Percentiles rank a stretch among this genome's conserved stretches.
Evolutionary conservation across 2,797 vertebrate genomes (phyloP).

Genomic region (Clamator glandarius): DNA sequence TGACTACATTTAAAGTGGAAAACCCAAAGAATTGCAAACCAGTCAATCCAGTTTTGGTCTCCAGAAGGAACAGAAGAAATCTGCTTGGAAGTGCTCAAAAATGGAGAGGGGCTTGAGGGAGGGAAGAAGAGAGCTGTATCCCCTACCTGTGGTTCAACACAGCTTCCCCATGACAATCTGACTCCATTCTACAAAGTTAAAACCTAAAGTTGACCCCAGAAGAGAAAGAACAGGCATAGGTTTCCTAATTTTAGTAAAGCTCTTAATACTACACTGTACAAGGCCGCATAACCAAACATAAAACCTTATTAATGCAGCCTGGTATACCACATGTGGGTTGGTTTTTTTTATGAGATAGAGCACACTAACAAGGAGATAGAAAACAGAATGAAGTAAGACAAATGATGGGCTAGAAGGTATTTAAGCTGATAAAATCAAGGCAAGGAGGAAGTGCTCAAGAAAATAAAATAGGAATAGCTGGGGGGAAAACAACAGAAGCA

Average conservation of each 20-base stretch:
- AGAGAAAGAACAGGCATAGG: not conserved
- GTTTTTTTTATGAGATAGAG: not conserved
- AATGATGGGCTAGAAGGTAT: not conserved
- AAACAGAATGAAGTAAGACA: not conserved
- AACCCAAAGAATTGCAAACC: fast-evolving
- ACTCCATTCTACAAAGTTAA: not conserved
- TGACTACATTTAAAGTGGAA: not conserved
- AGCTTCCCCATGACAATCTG: not conserved
- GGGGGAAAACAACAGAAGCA: not conserved
- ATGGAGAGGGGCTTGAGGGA: fast-evolving
- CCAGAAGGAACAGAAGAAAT: not conserved
- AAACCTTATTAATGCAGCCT: not conserved
- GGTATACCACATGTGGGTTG: fast-evolving
- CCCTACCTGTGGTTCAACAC: too few species aligned
- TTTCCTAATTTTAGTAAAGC: not conserved
- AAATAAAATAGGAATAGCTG: not conserved
- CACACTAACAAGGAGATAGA: fast-evolving
- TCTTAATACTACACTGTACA: not conserved
- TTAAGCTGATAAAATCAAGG: not conserved
- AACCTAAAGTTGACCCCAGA: not conserved
- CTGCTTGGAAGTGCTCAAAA: not conserved
- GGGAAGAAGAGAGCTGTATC: not conserved
- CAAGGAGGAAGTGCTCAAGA: not conserved
- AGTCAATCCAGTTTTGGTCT: not conserved
- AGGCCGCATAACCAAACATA: not conserved